Evolutionary conservation across 2,113 vertebrate species (phyloP), one percentile per base, ranked within the genome.

Genomic region (Thinocorus orbignyianus): DNA sequence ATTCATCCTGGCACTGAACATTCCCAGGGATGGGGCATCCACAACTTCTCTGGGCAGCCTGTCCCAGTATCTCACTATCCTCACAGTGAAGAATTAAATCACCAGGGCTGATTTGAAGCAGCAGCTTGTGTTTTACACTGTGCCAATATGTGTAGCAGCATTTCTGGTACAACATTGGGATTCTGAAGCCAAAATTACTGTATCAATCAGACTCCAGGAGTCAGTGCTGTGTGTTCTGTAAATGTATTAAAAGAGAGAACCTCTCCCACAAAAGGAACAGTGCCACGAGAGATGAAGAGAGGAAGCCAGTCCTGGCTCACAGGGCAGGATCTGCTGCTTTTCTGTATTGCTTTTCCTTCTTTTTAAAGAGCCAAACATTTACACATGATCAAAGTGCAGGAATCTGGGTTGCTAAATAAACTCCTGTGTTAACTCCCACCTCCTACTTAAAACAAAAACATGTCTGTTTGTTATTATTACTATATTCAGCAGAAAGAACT

Each of bases 331-430:
- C 51, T 93, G 60, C 9, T 86, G 30, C 41, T 85, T 74, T 52
- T 77, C 90, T 80, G 33, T 57, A 57, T 39, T 0, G 1, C 28
- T 94, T 57, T 62, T 81, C 33, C 31, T 72, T 71, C 35, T 74
- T 94, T 96, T 89, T 89, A 87, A 88, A 80, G 33, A 93, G 42
- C 18, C 81, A 81, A 48, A 74, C 35, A 85, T 48, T 88, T 81
- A 84, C 46, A 82, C 44, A 77, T 3, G 23, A 96, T 48, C 72
- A 81, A 90, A 88, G 66, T 70, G 78, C 54, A 95, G 74, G 85
- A 95, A 91, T 65, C 54, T 77, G 33, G 16, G 44, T 62, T 95
- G 71, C 93, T 95, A 95, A 95, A 93, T 88, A 91, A 95, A 91
- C 62, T 83, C 46, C 73, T 66, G 24, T 83, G 55, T 78, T 86